Base-by-base conservation (phyloP, 2,888 invertebrate genomes). In the Mycalesis mineus region DNA sequence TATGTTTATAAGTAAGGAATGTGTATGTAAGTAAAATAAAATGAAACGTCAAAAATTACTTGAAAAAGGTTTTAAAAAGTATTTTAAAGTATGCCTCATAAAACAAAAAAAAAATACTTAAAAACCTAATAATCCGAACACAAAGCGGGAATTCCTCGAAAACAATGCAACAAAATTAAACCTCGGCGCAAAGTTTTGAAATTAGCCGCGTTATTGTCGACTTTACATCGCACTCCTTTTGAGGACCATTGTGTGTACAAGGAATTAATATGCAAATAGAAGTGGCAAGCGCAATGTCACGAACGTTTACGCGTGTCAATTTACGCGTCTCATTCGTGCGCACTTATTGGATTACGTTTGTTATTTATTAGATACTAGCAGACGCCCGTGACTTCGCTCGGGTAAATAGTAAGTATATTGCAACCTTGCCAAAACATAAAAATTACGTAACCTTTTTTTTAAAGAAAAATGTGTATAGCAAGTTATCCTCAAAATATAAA, bases 151-250 rank as follows among this genome's bases (percentile, higher is more conserved):
- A 37, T 53, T 28, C 11, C 55, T 50, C 36, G 33, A 51, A 57
- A 59, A 57, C 57, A 63, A 60, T 60, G 58, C 61, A 58, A 62
- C 56, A 55, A 60, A 66, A 65, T 63, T 63, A 61, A 67, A 65
- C 53, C 61, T 57, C 62, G 42, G 49, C 54, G 40, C 51, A 48
- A 62, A 65, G 61, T 66, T 64, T 60, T 58, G 60, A 63, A 67
- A 65, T 68, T 65, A 66, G 64, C 64, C 56, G 62, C 62, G 55
- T 64, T 65, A 65, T 66, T 64, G 65, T 65, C 67, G 62, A 65
- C 55, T 62, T 61, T 55, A 62, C 64, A 65, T 62, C 62, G 59
- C 57, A 62, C 59, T 64, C 52, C 60, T 57, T 58, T 58, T 36
- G 42, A 55, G 48, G 48, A 40, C 52, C 57, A 56, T 63, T 63